A percentile compares a stretch with the other conserved stretches of the same genome.
These are phyloP conservation scores for Ciconia stormi DNA, from an alignment of 2,113 vertebrate genomes.

Conservation along the genomic window DNA sequence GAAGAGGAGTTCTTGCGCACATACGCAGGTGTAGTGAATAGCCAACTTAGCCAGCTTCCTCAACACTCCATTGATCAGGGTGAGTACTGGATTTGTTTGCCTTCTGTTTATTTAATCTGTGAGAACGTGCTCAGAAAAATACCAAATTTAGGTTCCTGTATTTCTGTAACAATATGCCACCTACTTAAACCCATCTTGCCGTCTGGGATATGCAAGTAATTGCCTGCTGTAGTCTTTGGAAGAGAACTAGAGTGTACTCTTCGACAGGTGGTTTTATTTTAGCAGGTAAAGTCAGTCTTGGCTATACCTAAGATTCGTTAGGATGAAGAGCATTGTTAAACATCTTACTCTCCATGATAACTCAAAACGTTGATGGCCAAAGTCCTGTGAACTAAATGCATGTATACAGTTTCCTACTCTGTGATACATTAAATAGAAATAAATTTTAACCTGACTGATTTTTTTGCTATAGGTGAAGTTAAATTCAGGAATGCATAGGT, in stretches of 20 bases:
- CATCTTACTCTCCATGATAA: neutral
- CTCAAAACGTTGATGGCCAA: neutral
- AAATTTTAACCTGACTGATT: neutral
- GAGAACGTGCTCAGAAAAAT: neutral
- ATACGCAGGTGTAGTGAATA: slow-evolving; percentile 93
- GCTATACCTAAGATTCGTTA: neutral
- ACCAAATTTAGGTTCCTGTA: neutral
- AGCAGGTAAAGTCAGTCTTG: neutral
- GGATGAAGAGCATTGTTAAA: neutral
- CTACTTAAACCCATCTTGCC: neutral
- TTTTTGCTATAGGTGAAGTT: neutral
- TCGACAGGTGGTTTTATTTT: neutral
- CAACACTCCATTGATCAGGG: slow-evolving; percentile 98
- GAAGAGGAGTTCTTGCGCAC: slow-evolving; percentile 97
- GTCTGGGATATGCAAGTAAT: neutral
- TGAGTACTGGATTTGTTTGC: slow-evolving; percentile 65
- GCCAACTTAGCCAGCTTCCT: slow-evolving; percentile 97
- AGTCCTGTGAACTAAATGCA: neutral
- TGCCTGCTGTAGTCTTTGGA: neutral
- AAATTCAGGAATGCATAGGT: neutral
- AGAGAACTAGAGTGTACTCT: neutral
- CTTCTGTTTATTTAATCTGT: neutral
- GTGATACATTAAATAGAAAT: neutral
- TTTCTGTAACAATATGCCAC: neutral
- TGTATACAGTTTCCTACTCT: neutral